phyloP scores from a whole-genome alignment of 2,113 vertebrate genomes.

The Bathybates hornii region DNA sequence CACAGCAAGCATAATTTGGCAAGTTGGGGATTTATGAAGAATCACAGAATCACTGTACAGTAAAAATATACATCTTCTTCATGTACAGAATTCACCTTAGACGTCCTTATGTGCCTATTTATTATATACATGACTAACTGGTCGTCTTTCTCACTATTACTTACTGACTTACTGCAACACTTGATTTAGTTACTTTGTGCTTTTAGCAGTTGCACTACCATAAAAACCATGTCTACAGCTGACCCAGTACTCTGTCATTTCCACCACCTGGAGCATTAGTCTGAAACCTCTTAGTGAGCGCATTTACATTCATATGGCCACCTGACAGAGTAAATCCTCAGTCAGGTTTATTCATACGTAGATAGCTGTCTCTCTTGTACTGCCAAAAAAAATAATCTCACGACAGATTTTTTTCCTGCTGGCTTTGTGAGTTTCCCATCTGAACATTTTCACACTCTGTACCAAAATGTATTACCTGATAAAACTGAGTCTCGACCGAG shows the following conservation, averaged over 20 bases:
- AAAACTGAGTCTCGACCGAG: neutral
- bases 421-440: neutral
- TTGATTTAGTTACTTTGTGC: neutral
- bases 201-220: neutral
- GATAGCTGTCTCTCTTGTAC: neutral
- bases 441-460: neutral
- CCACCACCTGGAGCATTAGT: neutral
- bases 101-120: neutral
- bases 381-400: neutral
- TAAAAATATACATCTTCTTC: neutral
- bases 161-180: neutral
- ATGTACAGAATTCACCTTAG: neutral
- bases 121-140: neutral
- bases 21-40: neutral
- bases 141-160: neutral
- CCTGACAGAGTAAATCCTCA: constrained; percentile 8
- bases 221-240: neutral
- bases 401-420: neutral
- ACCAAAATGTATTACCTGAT: neutral
- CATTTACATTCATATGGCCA: constrained; percentile 19
- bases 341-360: neutral
- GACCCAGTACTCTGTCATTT: neutral
- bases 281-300: neutral
- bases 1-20: neutral
- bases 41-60: neutral